Evolutionary conservation across 2,113 vertebrate genomes (phyloP).

Genomic region (Nesogale talazaci): DNA sequence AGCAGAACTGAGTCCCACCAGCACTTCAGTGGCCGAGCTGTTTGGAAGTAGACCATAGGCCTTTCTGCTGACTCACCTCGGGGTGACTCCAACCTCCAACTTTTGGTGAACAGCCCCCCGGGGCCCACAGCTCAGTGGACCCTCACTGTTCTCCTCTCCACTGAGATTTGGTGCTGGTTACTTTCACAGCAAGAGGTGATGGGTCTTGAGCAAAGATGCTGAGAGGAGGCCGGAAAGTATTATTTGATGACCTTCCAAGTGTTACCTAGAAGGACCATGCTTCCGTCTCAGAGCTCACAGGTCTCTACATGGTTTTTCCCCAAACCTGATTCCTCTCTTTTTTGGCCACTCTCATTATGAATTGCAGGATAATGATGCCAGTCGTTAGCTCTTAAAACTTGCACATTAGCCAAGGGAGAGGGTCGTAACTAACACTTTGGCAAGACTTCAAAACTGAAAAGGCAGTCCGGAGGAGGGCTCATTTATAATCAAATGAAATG

Average conservation of each 20-base stretch:
- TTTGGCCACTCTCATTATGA: neutral
- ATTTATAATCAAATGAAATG: constrained; percentile 56
- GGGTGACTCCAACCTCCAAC: neutral
- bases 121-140: neutral
- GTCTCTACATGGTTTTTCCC: neutral
- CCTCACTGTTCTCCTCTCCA: rapidly evolving
- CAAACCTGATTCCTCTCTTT: neutral
- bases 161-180: neutral
- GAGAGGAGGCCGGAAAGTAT: neutral
- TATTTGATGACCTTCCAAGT: neutral
- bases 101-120: neutral
- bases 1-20: neutral
- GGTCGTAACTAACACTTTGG: constrained; percentile 36
- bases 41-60: neutral
- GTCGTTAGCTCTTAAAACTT: constrained; percentile 36
- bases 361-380: constrained; percentile 21
- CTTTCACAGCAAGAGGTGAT: neutral
- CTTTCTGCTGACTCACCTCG: neutral
- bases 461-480: constrained; percentile 8
- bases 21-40: neutral
- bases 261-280: neutral
- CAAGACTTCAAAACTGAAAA: constrained; percentile 49
- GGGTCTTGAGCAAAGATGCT: rapidly evolving
- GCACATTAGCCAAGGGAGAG: neutral
- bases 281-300: neutral